These are phyloP conservation scores for Trichogramma evanescens DNA, from an alignment of 2,888 invertebrate species.

Conservation along the genomic window DNA sequence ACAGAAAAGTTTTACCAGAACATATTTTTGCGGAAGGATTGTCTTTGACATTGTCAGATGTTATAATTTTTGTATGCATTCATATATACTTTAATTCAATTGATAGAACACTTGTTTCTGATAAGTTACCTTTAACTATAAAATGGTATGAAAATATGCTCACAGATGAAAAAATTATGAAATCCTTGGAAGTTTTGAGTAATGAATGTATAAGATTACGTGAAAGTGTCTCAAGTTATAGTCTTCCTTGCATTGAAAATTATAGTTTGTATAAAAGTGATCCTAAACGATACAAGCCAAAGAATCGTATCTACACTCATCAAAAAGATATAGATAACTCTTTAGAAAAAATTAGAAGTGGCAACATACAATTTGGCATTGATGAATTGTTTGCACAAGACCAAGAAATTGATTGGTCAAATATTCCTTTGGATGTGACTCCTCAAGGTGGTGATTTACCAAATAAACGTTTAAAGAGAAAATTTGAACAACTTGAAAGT, in stretches of 20 bases:
- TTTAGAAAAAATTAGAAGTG: constrained; percentile 46
- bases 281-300: constrained; percentile 67
- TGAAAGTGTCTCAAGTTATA: constrained; percentile 25
- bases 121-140: constrained; percentile 55
- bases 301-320: constrained; percentile 66
- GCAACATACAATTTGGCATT: constrained; percentile 47
- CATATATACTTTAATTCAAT: constrained; percentile 55
- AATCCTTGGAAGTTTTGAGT: constrained; percentile 38
- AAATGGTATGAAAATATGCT: constrained; percentile 57
- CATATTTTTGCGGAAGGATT: constrained; percentile 81
- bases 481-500: constrained; percentile 82
- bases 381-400: constrained; percentile 45
- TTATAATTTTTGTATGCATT: constrained; percentile 69
- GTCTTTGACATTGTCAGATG: constrained; percentile 73
- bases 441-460: constrained; percentile 78
- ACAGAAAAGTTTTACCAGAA: constrained; percentile 40
- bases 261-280: constrained; percentile 73
- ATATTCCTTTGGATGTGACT: constrained; percentile 66
- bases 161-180: constrained; percentile 28
- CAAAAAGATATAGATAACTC: constrained; percentile 68
- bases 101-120: constrained; percentile 25
- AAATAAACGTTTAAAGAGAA: constrained; percentile 62
- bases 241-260: constrained; percentile 51
- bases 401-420: constrained; percentile 59
- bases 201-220: constrained; percentile 31